phyloP scores from a whole-genome alignment of 2,888 invertebrate species.

The Agrypnus murinus region DNA sequence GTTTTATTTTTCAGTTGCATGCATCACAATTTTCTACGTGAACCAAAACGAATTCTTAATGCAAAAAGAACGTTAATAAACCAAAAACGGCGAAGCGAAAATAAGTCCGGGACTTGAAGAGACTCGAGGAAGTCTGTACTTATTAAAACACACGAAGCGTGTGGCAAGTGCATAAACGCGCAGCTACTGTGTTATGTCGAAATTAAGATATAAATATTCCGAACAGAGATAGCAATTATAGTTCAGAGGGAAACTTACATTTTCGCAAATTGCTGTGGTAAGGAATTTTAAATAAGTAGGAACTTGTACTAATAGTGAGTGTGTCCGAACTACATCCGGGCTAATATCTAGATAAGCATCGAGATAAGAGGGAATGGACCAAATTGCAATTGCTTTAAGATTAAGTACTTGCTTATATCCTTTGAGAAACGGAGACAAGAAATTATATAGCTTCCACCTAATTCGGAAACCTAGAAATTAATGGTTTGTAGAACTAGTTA shows the following conservation, averaged over 20 bases:
- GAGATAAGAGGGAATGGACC: slow-evolving; percentile 36
- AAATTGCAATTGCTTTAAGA: slow-evolving; percentile 32
- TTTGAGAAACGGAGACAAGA: slow-evolving; percentile 38
- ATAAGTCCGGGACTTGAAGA: neutral
- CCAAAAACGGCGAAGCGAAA: neutral
- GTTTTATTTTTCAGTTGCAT: slow-evolving; percentile 2
- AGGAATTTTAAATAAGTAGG: slow-evolving; percentile 24
- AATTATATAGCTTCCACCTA: slow-evolving; percentile 48
- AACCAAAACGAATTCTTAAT: too few relatives aligned
- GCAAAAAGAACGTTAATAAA: too few relatives aligned
- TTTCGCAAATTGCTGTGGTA: slow-evolving; percentile 4
- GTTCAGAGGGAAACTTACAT: slow-evolving; percentile 12
- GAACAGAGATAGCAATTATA: slow-evolving; percentile 21
- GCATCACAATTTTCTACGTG: neutral
- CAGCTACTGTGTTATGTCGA: slow-evolving; percentile 20
- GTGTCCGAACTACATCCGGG: slow-evolving; percentile 20
- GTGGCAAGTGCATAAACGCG: slow-evolving; percentile 1
- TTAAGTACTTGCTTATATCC: slow-evolving; percentile 31
- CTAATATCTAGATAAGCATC: slow-evolving; percentile 37
- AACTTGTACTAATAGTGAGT: slow-evolving; percentile 8
- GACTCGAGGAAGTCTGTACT: neutral
- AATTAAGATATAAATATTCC: slow-evolving; percentile 25
- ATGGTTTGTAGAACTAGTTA: slow-evolving; percentile 44
- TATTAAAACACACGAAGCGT: slow-evolving; percentile 13
- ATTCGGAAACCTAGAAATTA: slow-evolving; percentile 52